Evolutionary conservation across 2,113 vertebrate genomes (phyloP).

Genomic region (Pitta sordida): DNA sequence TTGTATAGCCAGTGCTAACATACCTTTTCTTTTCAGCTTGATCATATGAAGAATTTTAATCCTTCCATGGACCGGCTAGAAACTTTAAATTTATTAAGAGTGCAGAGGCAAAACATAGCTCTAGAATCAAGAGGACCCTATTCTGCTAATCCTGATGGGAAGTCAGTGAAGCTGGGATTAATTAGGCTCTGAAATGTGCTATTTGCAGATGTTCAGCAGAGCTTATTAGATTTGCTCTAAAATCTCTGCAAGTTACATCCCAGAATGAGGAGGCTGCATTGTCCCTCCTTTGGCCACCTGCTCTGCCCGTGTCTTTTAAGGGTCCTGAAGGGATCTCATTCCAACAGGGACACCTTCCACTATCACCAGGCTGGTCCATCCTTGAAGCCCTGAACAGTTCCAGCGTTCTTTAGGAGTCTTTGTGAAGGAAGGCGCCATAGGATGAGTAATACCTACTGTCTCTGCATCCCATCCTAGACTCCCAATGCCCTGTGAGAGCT

Average conservation of each 20-base stretch:
- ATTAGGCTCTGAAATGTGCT: background rate
- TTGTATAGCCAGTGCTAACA: conserved; percentile 30
- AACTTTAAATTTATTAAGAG: conserved; percentile 19
- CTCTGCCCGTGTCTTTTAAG: background rate
- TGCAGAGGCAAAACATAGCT: background rate
- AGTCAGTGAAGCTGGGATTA: conserved; percentile 21
- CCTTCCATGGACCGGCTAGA: background rate
- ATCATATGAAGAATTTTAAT: conserved; percentile 56
- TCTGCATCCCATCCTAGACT: background rate
- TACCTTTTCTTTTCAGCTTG: background rate
- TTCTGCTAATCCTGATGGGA: conserved; percentile 24
- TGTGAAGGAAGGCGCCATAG: background rate
- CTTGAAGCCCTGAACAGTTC: background rate
- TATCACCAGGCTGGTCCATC: background rate
- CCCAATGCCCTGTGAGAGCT: background rate
- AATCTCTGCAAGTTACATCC: background rate
- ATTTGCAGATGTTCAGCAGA: conserved; percentile 3
- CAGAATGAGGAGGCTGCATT: background rate
- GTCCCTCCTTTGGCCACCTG: background rate
- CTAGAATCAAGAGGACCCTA: background rate
- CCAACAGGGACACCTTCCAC: background rate
- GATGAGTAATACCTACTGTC: background rate
- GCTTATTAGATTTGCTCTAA: background rate
- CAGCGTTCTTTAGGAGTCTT: background rate
- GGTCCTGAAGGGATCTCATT: background rate